These are phyloP conservation scores for Sebastes aleutianus DNA, from an alignment of 2,797 vertebrate species.

Conservation along the genomic window DNA sequence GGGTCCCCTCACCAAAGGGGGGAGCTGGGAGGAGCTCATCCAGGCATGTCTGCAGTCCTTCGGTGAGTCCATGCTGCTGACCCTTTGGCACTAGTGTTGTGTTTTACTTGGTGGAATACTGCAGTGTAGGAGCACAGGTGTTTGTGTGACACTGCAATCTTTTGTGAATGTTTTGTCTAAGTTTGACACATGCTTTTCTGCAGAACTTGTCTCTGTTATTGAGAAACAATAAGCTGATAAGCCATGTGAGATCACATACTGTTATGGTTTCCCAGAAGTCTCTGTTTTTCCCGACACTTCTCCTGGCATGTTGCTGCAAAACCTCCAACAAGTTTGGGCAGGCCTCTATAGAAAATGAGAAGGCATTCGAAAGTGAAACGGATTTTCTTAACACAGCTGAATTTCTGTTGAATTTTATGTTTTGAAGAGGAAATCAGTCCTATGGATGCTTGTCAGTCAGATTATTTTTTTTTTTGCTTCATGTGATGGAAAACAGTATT, in stretches of 20 bases:
- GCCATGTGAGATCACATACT: not conserved
- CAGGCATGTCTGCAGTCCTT: conserved; percentile 93
- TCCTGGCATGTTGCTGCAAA: not conserved
- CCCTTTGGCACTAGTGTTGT: not conserved
- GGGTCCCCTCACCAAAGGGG: conserved; percentile 91
- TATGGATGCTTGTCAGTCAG: not conserved
- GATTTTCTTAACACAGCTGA: not conserved
- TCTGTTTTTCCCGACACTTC: not conserved
- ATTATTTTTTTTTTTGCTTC: not conserved
- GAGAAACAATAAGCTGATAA: not conserved
- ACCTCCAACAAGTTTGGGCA: conserved; percentile 29
- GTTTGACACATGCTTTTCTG: not conserved
- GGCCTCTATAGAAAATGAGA: not conserved
- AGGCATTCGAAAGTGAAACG: conserved; percentile 2
- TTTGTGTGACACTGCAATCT: not conserved
- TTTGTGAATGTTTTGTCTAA: not conserved
- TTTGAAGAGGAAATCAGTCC: not conserved
- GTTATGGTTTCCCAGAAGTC: not conserved
- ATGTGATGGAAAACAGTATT: not conserved
- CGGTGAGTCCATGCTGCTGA: conserved; percentile 83
- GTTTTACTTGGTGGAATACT: not conserved
- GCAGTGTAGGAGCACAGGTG: not conserved
- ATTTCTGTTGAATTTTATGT: not conserved
- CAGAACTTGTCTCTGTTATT: not conserved
- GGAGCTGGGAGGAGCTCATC: conserved; percentile 93